Base-by-base conservation (phyloP, 2,797 vertebrate species). In the Siniperca undulata region DNA sequence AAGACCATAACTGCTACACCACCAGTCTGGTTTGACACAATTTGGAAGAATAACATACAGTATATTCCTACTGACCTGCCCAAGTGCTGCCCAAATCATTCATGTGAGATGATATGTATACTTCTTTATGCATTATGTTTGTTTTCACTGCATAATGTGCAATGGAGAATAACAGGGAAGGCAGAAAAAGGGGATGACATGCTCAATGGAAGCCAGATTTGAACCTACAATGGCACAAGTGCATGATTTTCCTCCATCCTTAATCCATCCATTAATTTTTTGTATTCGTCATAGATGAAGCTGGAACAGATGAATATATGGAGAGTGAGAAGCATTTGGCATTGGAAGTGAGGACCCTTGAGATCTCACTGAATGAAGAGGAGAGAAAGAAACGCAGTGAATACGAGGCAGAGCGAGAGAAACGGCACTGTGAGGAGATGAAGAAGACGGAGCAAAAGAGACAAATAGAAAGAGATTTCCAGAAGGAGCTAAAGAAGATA, bases 401-500 rank as follows among this genome's bases (percentile, higher is more conserved):
- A 59, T 77, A 92, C 3, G 87, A 92, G 82, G 72, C 71, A 82
- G 91, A 95, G 79, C 93, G 44, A 70, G 92, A 95, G 38, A 93
- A 80, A 67, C n/a, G 27, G 58, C 80, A 85, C 74, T 90, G 88
- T 40, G 90, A 93, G 74, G 91, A 92, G 82, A 82, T 94, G 91
- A 91, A 96, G 74, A 91, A 94, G 68, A 91, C 94, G 0, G 85
- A 95, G 83, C 94, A 84, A 77, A 95, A 84, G 73, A 70, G 86
- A 72, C 85, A 50, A 58, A 88, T 67, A 86, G 92, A 96, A 64
- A 88, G 88, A 67, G 91, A 96, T 59, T 96, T 98, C 89, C 94
- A 97, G 77, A 75, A 93, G 87, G 96, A 97, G 91, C 94, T 95
- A 79, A 93, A 86, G 74, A 95, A 66, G 79, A 88, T 95, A 24